Base-by-base conservation (phyloP, 37 sponge, comb jelly and placozoan genomes). In the Diacarnus erythraeanus region DNA sequence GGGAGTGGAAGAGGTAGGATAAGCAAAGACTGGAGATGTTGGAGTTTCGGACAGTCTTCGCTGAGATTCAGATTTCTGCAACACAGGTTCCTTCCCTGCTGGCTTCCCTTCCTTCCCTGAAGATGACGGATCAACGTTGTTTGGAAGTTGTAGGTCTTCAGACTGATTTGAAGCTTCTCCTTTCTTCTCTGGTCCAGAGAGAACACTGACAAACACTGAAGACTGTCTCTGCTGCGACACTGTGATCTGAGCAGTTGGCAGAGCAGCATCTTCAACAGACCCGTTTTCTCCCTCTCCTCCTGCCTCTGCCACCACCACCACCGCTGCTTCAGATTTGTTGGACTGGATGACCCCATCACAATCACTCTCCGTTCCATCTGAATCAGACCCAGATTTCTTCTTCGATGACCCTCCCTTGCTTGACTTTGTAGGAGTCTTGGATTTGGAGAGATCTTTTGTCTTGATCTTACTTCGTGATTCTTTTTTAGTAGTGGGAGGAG, bases 151-250 rank as follows among this genome's bases (percentile, higher is more conserved):
- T n/a, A n/a, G n/a, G 12, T 47, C 51, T 47, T 47, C 51, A 47
- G 51, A 47, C 51, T 47, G 51, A 12, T 47, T 6, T 36, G 25
- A 3, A 25, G 26, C 23, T 63, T 72, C 82, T 31, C 57, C 74
- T 71, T 72, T 38, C 27, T 42, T 59, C 30, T 54, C 73, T 4
- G 80, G 61, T 36, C 75, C 75, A 18, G 73, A 72, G 38, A 82
- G 66, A 17, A 74, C 83, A 26, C 75, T 82, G 21, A 82, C 83
- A 74, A 82, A 38, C 23, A 82, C 83, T 6, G 84, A 84, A 3
- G 71, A 69, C 20, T 57, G 38, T 22, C 63, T 35, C 23, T 39
- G 59, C 17, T 54, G 59, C 0, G 58, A 23, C 10, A 27, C 57
- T 42, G 73, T 1, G 36, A 36, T 47, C 36, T 38, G 26, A 20